These are phyloP conservation scores for Lobophora halterata DNA, from an alignment of 2,888 invertebrate species.

Conservation along the genomic window DNA sequence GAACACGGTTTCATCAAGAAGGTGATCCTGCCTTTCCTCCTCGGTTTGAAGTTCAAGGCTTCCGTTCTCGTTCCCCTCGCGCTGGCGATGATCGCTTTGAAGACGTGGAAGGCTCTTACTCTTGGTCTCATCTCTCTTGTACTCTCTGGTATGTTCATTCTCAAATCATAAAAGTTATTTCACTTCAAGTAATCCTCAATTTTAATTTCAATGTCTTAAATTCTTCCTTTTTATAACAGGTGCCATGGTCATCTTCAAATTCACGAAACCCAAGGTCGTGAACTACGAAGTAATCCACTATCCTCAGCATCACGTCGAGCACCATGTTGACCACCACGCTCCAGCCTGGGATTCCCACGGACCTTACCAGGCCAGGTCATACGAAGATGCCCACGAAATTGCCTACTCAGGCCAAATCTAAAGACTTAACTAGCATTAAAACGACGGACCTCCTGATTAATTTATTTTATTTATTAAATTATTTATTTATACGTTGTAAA, in stretches of 20 bases:
- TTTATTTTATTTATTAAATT: conserved; percentile 70
- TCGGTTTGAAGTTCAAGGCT: conserved; percentile 93
- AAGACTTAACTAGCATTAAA: conserved; percentile 47
- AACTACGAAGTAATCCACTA: conserved; percentile 94
- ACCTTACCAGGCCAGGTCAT: conserved; percentile 83
- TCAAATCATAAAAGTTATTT: background rate
- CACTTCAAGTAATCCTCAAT: background rate
- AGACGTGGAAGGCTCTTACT: conserved; percentile 94
- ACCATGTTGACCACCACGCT: conserved; percentile 82
- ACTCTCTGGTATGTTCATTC: conserved; percentile 82
- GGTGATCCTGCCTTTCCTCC: conserved; percentile 90
- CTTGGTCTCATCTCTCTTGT: conserved; percentile 91
- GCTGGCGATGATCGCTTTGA: conserved; percentile 90
- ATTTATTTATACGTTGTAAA: conserved; percentile 72
- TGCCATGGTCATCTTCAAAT: conserved; percentile 92
- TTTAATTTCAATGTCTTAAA: background rate
- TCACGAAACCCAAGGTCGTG: conserved; percentile 92
- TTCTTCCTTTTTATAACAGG: conserved; percentile 48
- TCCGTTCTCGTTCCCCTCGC: conserved; percentile 91
- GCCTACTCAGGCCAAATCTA: conserved; percentile 81
- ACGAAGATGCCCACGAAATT: conserved; percentile 79
- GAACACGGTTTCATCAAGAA: conserved; percentile 92
- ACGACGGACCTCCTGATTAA: conserved; percentile 70
- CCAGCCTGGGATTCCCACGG: conserved; percentile 80
- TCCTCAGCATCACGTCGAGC: conserved; percentile 86